Evolutionary conservation across 1,140 invertebrate genomes (phyloP), one percentile per base, ranked within the genome.

Genomic region (Homarus americanus): DNA sequence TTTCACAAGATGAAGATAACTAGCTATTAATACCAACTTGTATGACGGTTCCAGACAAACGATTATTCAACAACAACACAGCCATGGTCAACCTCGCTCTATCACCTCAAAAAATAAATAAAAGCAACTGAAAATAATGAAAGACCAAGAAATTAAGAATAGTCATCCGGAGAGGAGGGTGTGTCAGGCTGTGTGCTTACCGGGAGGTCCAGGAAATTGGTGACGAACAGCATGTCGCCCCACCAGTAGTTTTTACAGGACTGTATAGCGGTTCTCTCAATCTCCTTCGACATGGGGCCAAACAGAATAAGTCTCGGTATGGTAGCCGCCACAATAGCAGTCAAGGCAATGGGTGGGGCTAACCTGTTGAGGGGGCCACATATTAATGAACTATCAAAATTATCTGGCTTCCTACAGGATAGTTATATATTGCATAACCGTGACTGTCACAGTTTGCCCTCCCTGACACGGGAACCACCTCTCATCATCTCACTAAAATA

Each of bases 181-280:
- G n/a, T n/a, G 7, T 49, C 15, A 49, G 44, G 17, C 53, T 24
- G 12, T 20, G 15, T n/a, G 69, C 80, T 66, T 15, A 32, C 53
- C 34, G 20, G 3, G n/a, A 53, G 76, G 3, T 85, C 34, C 20
- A 87, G 7, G 41, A 91, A 32, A 44, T 91, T 87, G n/a, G 44
- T 53, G 63, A 91, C 28, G 53, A 91, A 89, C 32, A 92, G 69
- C 0, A 78, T 15, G 49, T 92, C 87, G 1, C 36, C 75, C 80
- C 86, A 92, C 85, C 91, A 87, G 20, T 78, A 41, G 1, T 78
- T 28, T 17, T 58, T 36, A 49, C 91, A 92, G 28, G 2, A 15
- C 69, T 88, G 44, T 15, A 87, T 36, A 5, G 63, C n/a, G 2
- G 20, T 17, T 12, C 80, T 76, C n/a, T 90, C 69, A 20, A 90